Base-by-base conservation (phyloP, 1,140 invertebrate genomes). In the Luehdorfia chinensis region DNA sequence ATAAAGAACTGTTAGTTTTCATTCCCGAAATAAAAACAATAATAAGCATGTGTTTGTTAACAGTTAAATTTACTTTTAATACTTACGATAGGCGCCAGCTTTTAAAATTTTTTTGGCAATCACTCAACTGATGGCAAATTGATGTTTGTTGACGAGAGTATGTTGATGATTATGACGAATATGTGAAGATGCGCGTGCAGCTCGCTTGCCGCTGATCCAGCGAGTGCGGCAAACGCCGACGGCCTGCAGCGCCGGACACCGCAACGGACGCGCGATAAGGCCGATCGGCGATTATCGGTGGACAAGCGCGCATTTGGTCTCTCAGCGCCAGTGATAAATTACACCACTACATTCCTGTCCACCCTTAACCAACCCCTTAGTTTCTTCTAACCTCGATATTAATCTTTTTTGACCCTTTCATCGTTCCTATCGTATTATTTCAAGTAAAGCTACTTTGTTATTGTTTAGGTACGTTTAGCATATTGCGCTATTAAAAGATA, bases 181-280 rank as follows among this genome's bases (percentile, higher is more conserved):
- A 11, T 28, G 21, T 25, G 44, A 41, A 32, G 34, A 28, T 25
- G 25, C 39, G 39, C 39, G 39, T 43, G 39, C 23, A 25, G 8
- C 30, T 14, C 52, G 66, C 57, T 63, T 58, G 61, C 66, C 65
- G 64, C 56, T 62, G 52, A 53, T 55, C 52, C 61, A 79, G 53
- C 77, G 76, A 72, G 46, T 23, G 61, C 50, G 61, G n/a, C n/a
- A n/a, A 50, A 46, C 49, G n/a, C n/a, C n/a, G 55, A 33, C 46
- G 43, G 48, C 30, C 57, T 47, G 53, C 54, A 46, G 49, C 64
- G 65, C 64, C 73, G 75, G 72, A 74, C 71, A 75, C 50, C 60
- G 63, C 57, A 45, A 61, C 75, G 75, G 74, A 75, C 77, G 69
- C 68, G 56, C 56, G 80, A 81, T 81, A 81, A 73, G 66, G 61